A percentile compares a stretch with the other conserved stretches of the same genome.
Conservation (phyloP, 2,113 vertebrate genomes). For the Neotoma lepida region DNA sequence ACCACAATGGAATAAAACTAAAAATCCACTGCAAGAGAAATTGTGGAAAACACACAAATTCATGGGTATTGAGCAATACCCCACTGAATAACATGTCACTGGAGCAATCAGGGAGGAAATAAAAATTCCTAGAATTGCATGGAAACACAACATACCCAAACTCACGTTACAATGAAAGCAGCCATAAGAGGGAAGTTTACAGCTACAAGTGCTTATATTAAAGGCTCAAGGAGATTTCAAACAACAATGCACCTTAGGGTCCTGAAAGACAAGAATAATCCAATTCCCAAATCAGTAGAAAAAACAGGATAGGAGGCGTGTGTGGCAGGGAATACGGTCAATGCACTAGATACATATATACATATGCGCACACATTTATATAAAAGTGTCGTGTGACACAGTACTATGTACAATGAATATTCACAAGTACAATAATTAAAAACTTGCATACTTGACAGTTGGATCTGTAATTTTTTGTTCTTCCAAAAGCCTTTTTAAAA, state of each 20-base stretch:
- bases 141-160: not conserved
- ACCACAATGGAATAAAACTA: not conserved
- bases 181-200: not conserved
- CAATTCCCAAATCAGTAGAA: not conserved
- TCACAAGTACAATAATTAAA: not conserved
- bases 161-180: not conserved
- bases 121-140: not conserved
- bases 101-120: not conserved
- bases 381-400: not conserved
- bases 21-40: not conserved
- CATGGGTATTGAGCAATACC: not conserved
- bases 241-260: not conserved
- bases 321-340: not conserved
- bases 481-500: not conserved
- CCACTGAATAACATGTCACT: not conserved
- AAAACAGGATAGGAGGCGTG: not conserved
- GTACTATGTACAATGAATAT: not conserved
- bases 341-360: not conserved
- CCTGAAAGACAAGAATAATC: not conserved
- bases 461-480: slow-evolving; percentile 22
- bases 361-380: not conserved
- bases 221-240: not conserved
- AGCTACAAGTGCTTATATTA: not conserved
- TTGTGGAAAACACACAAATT: not conserved
- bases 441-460: slow-evolving; percentile 1